A percentile compares a stretch with the other conserved stretches of the same genome.
Conservation (phyloP, 2,888 invertebrate genomes). For the Amblyjoppa fuscipennis region DNA sequence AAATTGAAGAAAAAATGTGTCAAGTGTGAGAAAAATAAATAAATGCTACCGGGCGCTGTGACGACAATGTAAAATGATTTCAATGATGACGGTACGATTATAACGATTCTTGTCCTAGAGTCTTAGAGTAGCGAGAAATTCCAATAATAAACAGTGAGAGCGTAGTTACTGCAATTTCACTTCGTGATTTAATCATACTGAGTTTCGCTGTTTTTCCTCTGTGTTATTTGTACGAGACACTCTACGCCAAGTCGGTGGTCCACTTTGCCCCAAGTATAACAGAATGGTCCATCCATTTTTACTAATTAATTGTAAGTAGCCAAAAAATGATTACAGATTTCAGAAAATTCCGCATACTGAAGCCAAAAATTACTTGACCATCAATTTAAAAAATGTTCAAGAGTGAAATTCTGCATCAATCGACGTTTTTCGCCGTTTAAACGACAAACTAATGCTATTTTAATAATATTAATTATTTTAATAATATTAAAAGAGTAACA, state of each 20-base stretch:
- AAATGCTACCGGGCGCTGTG: constrained; percentile 68
- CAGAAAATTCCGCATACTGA: too few species aligned
- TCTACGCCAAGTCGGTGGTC: neutral
- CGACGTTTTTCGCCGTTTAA: too few species aligned
- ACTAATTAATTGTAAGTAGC: too few species aligned
- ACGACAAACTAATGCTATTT: too few species aligned
- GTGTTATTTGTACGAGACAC: neutral
- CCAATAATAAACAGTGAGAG: constrained; percentile 81
- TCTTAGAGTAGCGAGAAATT: constrained; percentile 80
- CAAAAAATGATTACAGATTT: too few species aligned
- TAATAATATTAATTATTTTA: too few species aligned
- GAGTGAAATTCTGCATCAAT: too few species aligned
- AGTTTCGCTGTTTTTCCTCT: constrained; percentile 23
- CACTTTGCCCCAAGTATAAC: neutral
- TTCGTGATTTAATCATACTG: constrained; percentile 47
- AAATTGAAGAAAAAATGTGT: constrained; percentile 31
- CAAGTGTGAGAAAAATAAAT: constrained; percentile 66
- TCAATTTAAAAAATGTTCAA: neutral
- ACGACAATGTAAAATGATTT: constrained; percentile 75
- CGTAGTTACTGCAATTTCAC: constrained; percentile 77
- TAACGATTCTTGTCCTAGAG: constrained; percentile 82
- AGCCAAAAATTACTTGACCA: too few species aligned
- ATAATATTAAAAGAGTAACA: too few species aligned
- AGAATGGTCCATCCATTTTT: neutral
- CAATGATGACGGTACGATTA: constrained; percentile 80